A percentile compares a stretch with the other conserved stretches of the same genome.
Conservation (phyloP, 2,797 vertebrate genomes). For the Orientallactaga sibirica region DNA sequence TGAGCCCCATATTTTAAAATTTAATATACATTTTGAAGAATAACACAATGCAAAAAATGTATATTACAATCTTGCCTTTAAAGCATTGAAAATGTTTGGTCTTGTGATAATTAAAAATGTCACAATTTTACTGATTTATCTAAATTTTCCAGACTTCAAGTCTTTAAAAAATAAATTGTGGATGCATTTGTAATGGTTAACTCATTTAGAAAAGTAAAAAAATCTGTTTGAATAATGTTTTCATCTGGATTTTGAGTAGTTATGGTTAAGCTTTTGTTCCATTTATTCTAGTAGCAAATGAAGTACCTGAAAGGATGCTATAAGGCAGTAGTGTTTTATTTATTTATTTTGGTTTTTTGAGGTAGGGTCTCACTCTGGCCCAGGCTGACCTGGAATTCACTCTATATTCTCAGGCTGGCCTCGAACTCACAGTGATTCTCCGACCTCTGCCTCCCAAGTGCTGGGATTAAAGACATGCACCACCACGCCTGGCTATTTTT, state of each 20-base stretch:
- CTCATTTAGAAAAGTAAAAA: not conserved
- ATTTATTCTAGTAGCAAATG: constrained; percentile 11
- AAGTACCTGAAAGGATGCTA: constrained; percentile 24
- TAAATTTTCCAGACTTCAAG: constrained; percentile 43
- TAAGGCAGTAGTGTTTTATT: not conserved
- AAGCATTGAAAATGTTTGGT: constrained; percentile 46
- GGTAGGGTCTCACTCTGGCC: too few species aligned
- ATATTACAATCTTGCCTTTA: constrained; percentile 37
- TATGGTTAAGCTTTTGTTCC: constrained; percentile 33
- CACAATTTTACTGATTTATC: constrained; percentile 50
- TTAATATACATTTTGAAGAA: constrained; percentile 44
- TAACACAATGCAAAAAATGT: constrained; percentile 23
- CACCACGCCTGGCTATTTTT: too few species aligned
- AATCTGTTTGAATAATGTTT: constrained; percentile 51
- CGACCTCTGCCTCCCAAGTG: too few species aligned
- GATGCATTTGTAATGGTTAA: constrained; percentile 27
- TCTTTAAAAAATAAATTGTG: constrained; percentile 35
- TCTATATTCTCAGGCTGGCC: too few species aligned
- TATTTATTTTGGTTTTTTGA: too few species aligned
- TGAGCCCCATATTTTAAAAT: not conserved
- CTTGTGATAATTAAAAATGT: constrained; percentile 28
- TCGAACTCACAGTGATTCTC: too few species aligned
- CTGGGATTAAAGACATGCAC: too few species aligned
- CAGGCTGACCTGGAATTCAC: too few species aligned
- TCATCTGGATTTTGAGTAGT: constrained; percentile 41